Base-by-base conservation (phyloP, 1,140 invertebrate genomes). In the Cydia fagiglandana region DNA sequence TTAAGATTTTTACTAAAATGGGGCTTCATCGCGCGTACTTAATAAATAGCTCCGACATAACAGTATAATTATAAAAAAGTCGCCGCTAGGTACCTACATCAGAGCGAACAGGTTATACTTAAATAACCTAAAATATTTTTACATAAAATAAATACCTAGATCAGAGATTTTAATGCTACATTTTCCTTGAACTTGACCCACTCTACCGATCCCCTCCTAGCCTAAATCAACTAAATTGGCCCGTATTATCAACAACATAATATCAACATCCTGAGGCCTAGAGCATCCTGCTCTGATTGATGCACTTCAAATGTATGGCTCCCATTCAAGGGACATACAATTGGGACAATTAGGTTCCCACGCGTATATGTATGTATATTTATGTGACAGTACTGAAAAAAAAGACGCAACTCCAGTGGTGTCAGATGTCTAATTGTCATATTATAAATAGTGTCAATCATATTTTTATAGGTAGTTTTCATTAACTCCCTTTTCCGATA, bases 251-350 rank as follows among this genome's bases (percentile, higher is more conserved):
- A 70, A 70, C 66, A 70, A 38, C 5, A 17, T 70, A 70, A 70
- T 70, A 41, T 70, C 66, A 70, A 45, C 66, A 70, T 70, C 66
- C 66, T 38, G 30, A 28, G 13, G 5, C 34, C 38, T 68, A 30
- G 30, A 70, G 13, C 28, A 68, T 70, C 66, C 66, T 41, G 66
- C 24, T n/a, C n/a, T 38, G 66, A 70, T 70, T 70, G 38, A 20
- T 70, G 15, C 34, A 70, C 66, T 66, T 20, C 20, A 30, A 64
- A 66, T 68, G 28, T 68, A 70, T 70, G 30, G 34, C 6, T 34
- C 66, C 30, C 66, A 70, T 38, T 38, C 66, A 70, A 38, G 15
- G 24, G 53, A 9, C 53, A 24, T 10, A 61, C 20, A 24, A 24
- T 10, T 24, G 56, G 56, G 50, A 53, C n/a, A 7, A 61, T 61